Conservation (phyloP, 2,797 vertebrate genomes). For the Alfaro cultratus region DNA sequence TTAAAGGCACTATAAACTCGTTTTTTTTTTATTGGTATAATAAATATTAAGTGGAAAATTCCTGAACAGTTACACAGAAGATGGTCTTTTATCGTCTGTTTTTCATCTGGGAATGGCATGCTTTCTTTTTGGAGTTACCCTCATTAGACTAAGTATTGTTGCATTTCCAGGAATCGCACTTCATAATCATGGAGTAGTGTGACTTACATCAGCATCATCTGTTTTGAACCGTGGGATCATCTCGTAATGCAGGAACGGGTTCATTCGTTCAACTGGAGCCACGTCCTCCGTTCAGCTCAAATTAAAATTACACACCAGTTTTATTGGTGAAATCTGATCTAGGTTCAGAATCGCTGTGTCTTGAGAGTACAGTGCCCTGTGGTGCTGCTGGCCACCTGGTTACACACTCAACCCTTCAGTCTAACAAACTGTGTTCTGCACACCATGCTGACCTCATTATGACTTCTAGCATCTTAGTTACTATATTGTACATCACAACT, state of each 20-base stretch:
- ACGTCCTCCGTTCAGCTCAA: neutral
- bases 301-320: neutral
- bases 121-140: neutral
- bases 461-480: too few species aligned
- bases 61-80: neutral
- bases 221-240: neutral
- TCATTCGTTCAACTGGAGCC: neutral
- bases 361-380: neutral
- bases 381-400: neutral
- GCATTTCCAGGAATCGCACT: neutral
- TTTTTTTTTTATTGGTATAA: neutral
- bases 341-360: neutral
- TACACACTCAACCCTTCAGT: neutral
- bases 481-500: neutral
- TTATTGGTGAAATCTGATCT: neutral
- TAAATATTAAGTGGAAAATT: neutral
- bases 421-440: neutral
- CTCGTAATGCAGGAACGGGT: neutral
- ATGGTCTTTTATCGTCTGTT: neutral
- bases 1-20: constrained; percentile 7
- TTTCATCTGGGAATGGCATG: neutral
- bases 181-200: neutral
- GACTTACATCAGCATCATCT: neutral
- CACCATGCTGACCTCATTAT: neutral
- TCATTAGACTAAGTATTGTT: neutral